phyloP scores from a whole-genome alignment of 1,140 invertebrate genomes.

The Hylaeus anthracinus region DNA sequence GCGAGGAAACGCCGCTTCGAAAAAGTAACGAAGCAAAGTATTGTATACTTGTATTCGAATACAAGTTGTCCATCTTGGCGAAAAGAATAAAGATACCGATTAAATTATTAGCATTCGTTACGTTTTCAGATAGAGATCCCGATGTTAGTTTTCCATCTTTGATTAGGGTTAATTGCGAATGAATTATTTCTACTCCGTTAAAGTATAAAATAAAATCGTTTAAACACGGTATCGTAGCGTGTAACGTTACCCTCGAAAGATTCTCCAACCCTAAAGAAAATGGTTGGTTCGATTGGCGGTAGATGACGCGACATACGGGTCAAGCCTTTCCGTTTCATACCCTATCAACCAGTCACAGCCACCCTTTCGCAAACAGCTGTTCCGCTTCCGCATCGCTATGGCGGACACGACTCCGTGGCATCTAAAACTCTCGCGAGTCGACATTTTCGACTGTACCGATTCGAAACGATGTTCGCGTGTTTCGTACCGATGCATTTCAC shows the following conservation, averaged over 20 bases:
- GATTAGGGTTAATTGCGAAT: too few relatives aligned
- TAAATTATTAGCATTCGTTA: too few relatives aligned
- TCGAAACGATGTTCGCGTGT: constrained; percentile 39
- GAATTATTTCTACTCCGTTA: too few relatives aligned
- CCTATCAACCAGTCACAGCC: constrained; percentile 21
- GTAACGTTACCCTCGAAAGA: constrained; percentile 13
- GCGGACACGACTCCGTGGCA: constrained; percentile 58
- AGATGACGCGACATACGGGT: constrained; percentile 39
- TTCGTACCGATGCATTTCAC: constrained; percentile 9
- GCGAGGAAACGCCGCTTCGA: too few relatives aligned
- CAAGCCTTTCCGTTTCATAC: constrained; percentile 9
- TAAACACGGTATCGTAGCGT: constrained; percentile 4
- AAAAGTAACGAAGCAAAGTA: too few relatives aligned
- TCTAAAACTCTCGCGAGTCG: constrained; percentile 39
- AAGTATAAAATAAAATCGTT: neutral
- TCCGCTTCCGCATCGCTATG: constrained; percentile 58
- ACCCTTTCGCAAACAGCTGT: constrained; percentile 56
- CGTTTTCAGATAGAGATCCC: too few relatives aligned
- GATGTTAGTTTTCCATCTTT: too few relatives aligned
- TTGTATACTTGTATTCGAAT: too few relatives aligned
- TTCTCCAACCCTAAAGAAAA: neutral
- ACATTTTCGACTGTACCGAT: constrained; percentile 37
- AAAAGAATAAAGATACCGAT: too few relatives aligned
- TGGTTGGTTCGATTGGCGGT: neutral
- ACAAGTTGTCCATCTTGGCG: too few relatives aligned